Evolutionary conservation across 2,888 invertebrate genomes (phyloP).

Genomic region (Lepidocyrtinus sp.): DNA sequence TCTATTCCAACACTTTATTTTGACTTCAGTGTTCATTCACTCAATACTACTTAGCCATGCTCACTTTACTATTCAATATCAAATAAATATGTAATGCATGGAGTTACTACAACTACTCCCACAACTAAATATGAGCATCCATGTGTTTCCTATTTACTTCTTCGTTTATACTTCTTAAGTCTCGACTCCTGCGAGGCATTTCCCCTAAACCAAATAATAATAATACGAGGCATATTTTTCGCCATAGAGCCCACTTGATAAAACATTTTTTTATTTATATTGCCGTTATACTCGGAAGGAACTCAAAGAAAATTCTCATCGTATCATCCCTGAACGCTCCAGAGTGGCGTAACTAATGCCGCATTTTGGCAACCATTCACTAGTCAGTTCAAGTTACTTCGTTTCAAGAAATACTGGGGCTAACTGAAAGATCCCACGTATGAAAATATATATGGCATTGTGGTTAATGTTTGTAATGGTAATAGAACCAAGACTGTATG

Average conservation of each 20-base stretch:
- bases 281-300: not conserved
- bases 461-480: conserved; percentile 3
- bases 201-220: conserved; percentile 9
- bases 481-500: not conserved
- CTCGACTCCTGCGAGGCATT: conserved; percentile 17
- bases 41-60: conserved; percentile 12
- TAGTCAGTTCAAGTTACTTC: conserved; percentile 54
- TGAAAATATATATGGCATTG: conserved; percentile 4
- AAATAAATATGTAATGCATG: conserved; percentile 22
- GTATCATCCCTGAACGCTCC: conserved; percentile 49
- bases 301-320: conserved; percentile 46
- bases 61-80: conserved; percentile 35
- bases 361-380: conserved; percentile 58
- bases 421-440: not conserved
- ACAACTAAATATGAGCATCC: conserved; percentile 21
- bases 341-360: conserved; percentile 61
- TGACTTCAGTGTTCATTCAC: conserved; percentile 19
- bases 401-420: conserved; percentile 7
- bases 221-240: conserved; percentile 16
- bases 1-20: not conserved
- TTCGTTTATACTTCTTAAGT: no score
- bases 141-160: conserved; percentile 48
- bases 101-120: not conserved
- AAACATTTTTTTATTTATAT: conserved; percentile 11
- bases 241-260: not conserved